Percentiles rank a stretch among this genome's conserved stretches.
Evolutionary conservation across 1,140 invertebrate species (phyloP).

Genomic region (Caenorhabditis inopinata): DNA sequence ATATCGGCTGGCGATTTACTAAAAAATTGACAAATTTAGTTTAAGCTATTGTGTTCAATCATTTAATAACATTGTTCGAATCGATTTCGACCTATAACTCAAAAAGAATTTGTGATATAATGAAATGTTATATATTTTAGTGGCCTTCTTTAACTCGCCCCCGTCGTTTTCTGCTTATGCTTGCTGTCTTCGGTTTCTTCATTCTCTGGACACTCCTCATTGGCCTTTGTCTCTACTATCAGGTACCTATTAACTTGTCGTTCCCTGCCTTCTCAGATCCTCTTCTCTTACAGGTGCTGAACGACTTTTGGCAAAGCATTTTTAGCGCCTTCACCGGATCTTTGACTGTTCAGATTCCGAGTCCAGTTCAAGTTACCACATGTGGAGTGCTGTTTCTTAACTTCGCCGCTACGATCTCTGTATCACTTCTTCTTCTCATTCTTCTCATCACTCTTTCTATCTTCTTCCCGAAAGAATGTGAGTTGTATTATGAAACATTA

Average conservation of each 20-base stretch:
- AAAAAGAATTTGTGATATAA: too few species aligned
- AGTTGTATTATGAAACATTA: neutral
- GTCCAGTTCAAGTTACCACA: constrained; percentile 6
- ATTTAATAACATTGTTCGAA: too few species aligned
- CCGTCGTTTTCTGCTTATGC: constrained; percentile 31
- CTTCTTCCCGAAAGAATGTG: neutral
- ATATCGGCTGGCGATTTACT: too few species aligned
- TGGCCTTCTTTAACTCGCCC: neutral
- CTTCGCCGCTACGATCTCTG: constrained; percentile 32
- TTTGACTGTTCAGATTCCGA: constrained; percentile 42
- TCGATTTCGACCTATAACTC: too few species aligned
- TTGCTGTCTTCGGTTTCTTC: constrained; percentile 35
- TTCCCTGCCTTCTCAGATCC: neutral
- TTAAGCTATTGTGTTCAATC: too few species aligned
- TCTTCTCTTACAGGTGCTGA: constrained; percentile 7
- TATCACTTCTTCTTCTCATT: constrained; percentile 25
- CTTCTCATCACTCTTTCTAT: constrained; percentile 20
- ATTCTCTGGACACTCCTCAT: constrained; percentile 46
- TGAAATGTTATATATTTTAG: too few species aligned
- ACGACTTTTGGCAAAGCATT: constrained; percentile 43
- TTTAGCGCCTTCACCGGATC: constrained; percentile 35
- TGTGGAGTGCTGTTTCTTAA: constrained; percentile 35
- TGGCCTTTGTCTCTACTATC: constrained; percentile 44
- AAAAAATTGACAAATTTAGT: too few species aligned
- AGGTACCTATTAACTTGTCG: neutral